Conservation (phyloP, 2,797 vertebrate genomes). For the Dipus sagitta region DNA sequence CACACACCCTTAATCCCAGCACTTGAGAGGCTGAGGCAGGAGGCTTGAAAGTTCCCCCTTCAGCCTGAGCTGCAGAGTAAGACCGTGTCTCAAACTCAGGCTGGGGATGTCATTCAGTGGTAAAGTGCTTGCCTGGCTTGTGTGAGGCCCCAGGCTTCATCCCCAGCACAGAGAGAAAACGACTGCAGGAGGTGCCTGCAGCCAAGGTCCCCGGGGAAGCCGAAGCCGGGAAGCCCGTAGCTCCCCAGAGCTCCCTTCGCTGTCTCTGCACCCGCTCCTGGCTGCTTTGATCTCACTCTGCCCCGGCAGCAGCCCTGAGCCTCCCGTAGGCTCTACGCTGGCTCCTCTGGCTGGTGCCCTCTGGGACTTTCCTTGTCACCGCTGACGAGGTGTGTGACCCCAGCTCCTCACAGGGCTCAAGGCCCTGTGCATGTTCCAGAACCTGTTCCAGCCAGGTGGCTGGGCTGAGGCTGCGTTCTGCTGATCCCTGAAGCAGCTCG, state of each 20-base stretch:
- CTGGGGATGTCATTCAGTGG: not conserved
- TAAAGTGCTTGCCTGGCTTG: not conserved
- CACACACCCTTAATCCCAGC: not conserved
- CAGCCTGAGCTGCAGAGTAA: not conserved
- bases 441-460: not conserved
- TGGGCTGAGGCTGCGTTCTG: not conserved
- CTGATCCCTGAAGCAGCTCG: no score
- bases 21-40: not conserved
- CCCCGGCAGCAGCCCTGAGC: no score
- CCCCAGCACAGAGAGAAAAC: no score
- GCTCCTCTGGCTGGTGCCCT: rapidly evolving
- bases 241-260: not conserved
- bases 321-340: rapidly evolving
- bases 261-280: rapidly evolving
- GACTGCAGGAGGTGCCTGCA: not conserved
- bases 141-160: not conserved
- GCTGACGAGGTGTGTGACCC: rapidly evolving
- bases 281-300: not conserved
- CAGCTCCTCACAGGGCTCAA: rapidly evolving
- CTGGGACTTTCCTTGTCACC: not conserved
- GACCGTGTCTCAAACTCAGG: no score
- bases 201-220: not conserved
- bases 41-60: not conserved
- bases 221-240: not conserved
- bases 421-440: no score